A percentile compares a stretch with the other conserved stretches of the same genome.
Conservation (phyloP, 2,888 invertebrate genomes). For the Poecilus cupreus region DNA sequence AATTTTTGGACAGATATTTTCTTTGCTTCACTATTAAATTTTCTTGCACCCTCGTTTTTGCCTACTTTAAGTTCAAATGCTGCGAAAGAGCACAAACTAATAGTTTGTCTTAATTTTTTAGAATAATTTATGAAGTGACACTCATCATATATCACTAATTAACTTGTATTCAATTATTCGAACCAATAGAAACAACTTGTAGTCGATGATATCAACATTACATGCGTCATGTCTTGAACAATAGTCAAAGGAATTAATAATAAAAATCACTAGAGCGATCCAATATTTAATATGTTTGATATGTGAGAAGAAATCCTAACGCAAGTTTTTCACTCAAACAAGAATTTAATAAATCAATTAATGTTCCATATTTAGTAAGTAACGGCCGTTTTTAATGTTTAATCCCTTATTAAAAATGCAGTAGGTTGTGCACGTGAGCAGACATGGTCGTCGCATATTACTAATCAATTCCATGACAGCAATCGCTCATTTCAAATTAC, state of each 20-base stretch:
- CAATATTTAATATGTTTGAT: conserved; percentile 44
- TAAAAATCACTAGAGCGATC: conserved; percentile 20
- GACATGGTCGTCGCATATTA: background rate
- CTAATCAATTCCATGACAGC: conserved; percentile 46
- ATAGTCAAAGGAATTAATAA: background rate
- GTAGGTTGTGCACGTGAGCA: background rate
- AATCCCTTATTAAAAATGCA: conserved; percentile 42
- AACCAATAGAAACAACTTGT: too few relatives aligned
- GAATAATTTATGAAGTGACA: too few relatives aligned
- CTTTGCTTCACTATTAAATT: too few relatives aligned
- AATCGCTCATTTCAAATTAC: conserved; percentile 52
- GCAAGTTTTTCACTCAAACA: conserved; percentile 17
- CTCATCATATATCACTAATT: too few relatives aligned
- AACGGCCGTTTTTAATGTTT: background rate
- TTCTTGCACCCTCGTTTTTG: too few relatives aligned
- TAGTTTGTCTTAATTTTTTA: background rate
- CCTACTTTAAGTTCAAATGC: too few relatives aligned
- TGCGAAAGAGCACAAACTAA: background rate
- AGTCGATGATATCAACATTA: background rate
- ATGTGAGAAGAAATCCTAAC: conserved; percentile 46
- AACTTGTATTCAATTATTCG: too few relatives aligned
- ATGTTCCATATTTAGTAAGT: conserved; percentile 35
- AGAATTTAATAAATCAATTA: conserved; percentile 55
- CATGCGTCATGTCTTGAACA: background rate
- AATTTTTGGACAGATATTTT: too few relatives aligned